These are phyloP conservation scores for Sebastes aleutianus DNA, from an alignment of 2,797 vertebrate species.

Conservation along the genomic window DNA sequence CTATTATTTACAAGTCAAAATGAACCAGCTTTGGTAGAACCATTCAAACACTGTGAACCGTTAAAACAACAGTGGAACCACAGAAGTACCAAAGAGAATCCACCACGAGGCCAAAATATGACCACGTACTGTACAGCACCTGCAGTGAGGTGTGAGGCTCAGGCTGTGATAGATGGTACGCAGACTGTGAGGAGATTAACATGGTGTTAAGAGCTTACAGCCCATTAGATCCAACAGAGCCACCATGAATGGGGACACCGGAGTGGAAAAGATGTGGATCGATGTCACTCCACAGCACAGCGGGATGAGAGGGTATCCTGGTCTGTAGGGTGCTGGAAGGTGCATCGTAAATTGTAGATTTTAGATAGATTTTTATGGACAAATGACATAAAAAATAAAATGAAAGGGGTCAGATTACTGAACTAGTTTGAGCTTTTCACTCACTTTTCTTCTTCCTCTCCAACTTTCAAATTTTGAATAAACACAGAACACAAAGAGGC, in stretches of 20 bases:
- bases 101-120: background rate
- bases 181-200: slow-evolving; percentile 41
- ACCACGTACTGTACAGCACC: background rate
- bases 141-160: background rate
- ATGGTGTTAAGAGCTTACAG: slow-evolving; percentile 28
- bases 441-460: background rate
- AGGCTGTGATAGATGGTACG: background rate
- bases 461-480: background rate
- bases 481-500: background rate
- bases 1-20: slow-evolving; percentile 40
- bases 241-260: slow-evolving; percentile 47
- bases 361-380: background rate
- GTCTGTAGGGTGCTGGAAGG: background rate
- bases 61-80: background rate
- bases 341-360: background rate
- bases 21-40: background rate
- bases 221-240: slow-evolving; percentile 38
- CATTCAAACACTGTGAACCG: background rate
- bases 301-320: background rate
- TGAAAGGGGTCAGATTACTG: background rate
- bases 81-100: background rate
- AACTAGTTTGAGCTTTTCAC: background rate
- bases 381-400: background rate
- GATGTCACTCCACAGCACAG: slow-evolving; percentile 7
- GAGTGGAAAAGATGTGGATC: slow-evolving; percentile 41